These are phyloP conservation scores for Gambelia wislizenii DNA, from an alignment of 2,797 vertebrate genomes.

Conservation along the genomic window DNA sequence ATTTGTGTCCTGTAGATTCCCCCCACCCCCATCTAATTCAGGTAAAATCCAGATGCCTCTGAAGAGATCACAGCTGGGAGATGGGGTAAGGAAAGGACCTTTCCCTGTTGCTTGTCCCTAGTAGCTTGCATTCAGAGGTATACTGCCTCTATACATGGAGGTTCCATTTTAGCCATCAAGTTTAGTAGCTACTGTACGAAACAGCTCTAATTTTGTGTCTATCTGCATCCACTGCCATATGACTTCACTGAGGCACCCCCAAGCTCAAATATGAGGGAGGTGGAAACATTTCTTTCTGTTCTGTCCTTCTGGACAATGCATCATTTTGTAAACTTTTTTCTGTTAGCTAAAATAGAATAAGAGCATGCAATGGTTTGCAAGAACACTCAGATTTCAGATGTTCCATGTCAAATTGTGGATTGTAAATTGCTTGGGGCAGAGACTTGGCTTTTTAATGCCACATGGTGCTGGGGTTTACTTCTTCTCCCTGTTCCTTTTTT, in stretches of 20 bases:
- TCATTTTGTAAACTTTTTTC: neutral
- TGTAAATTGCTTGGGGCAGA: neutral
- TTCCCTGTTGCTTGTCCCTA: too few species aligned
- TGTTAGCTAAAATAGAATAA: neutral
- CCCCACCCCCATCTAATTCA: too few species aligned
- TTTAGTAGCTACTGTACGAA: neutral
- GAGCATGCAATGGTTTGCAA: neutral
- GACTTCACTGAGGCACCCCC: too few species aligned
- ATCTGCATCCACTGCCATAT: neutral
- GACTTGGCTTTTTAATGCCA: too few species aligned
- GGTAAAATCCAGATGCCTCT: neutral
- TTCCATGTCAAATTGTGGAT: neutral
- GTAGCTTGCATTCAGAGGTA: neutral
- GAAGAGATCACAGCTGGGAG: neutral
- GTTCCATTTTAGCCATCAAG: neutral
- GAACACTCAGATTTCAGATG: too few species aligned
- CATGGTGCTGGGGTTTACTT: neutral
- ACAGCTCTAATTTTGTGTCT: neutral
- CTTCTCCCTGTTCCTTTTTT: neutral
- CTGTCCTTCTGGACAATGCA: neutral
- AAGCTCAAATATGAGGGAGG: neutral
- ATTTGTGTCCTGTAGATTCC: too few species aligned
- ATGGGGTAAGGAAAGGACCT: neutral
- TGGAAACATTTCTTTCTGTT: too few species aligned
- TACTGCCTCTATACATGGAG: too few species aligned